phyloP scores from a whole-genome alignment of 2,113 vertebrate species.

The Ammodytes marinus region DNA sequence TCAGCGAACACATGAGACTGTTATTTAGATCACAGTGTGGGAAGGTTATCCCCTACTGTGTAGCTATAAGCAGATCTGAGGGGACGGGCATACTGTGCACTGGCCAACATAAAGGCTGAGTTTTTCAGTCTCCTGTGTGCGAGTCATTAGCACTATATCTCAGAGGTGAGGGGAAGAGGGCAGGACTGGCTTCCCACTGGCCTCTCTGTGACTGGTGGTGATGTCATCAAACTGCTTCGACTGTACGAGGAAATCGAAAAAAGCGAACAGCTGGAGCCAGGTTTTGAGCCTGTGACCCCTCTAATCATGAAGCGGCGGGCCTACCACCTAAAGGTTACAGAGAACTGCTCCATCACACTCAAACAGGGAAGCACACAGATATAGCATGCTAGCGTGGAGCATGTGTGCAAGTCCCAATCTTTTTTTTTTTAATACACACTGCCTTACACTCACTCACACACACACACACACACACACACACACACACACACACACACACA shows the following conservation, averaged over 20 bases:
- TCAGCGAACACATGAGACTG: slow-evolving; percentile 64
- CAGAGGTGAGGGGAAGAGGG: slow-evolving; percentile 72
- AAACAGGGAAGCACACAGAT: slow-evolving; percentile 51
- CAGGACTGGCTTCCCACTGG: slow-evolving; percentile 61
- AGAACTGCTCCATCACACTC: slow-evolving; percentile 59
- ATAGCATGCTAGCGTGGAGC: slow-evolving; percentile 27
- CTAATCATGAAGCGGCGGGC: slow-evolving; percentile 71
- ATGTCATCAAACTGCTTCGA: slow-evolving; percentile 76
- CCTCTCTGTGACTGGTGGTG: slow-evolving; percentile 74
- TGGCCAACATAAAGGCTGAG: slow-evolving; percentile 51
- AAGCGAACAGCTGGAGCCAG: slow-evolving; percentile 67
- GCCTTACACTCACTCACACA: neutral
- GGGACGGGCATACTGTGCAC: slow-evolving; percentile 52
- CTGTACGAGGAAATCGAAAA: slow-evolving; percentile 41
- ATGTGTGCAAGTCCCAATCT: slow-evolving; percentile 33
- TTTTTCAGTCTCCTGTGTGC: slow-evolving; percentile 59
- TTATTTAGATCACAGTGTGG: slow-evolving; percentile 78
- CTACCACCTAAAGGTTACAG: slow-evolving; percentile 65
- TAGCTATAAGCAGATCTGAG: slow-evolving; percentile 76
- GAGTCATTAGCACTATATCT: slow-evolving; percentile 73
- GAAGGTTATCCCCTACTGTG: slow-evolving; percentile 75
- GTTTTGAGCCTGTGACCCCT: slow-evolving; percentile 63
- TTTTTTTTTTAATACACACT: slow-evolving; percentile 3
- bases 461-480: slow-evolving; percentile 36
- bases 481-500: slow-evolving; percentile 2